Percentiles rank a stretch among this genome's conserved stretches.
Conservation (phyloP, 2,113 vertebrate genomes). For the Pollachius pollachius region DNA sequence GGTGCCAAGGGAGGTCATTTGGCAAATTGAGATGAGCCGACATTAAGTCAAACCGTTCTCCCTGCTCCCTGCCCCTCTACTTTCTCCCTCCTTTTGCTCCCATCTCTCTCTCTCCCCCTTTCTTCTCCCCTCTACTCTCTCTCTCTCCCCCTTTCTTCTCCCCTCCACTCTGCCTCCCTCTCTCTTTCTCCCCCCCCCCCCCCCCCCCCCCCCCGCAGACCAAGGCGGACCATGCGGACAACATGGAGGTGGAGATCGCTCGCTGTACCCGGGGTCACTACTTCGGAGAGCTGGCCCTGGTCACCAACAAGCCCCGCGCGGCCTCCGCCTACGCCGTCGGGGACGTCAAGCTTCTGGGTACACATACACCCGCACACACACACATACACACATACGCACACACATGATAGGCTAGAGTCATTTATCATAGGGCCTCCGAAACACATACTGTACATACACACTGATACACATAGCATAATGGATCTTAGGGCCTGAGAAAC, state of each 20-base stretch:
- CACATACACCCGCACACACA: background rate
- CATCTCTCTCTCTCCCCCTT: background rate
- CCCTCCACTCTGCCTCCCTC: background rate
- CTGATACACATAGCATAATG: too few relatives aligned
- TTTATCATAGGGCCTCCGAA: background rate
- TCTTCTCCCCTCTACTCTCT: background rate
- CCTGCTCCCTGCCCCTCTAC: too few relatives aligned
- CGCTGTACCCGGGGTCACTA: conserved; percentile 94
- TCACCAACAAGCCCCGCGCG: conserved; percentile 98
- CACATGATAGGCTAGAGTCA: too few relatives aligned
- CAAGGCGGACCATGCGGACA: conserved; percentile 84
- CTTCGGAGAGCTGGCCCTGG: conserved; percentile 96
- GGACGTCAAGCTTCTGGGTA: conserved; percentile 94
- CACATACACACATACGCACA: too few relatives aligned
- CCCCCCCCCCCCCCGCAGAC: conserved; percentile 71
- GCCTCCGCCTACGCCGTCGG: conserved; percentile 95
- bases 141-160: background rate
- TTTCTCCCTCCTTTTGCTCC: too few relatives aligned
- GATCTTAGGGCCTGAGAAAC: too few relatives aligned
- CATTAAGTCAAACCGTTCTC: too few relatives aligned
- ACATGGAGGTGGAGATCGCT: conserved; percentile 91
- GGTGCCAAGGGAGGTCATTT: too few relatives aligned
- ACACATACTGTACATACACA: too few relatives aligned
- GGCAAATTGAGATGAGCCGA: too few relatives aligned
- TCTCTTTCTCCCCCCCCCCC: background rate